Percentiles rank a stretch among this genome's conserved stretches.
Conservation (phyloP, 2,113 vertebrate species). For the Embiotoca jacksoni region DNA sequence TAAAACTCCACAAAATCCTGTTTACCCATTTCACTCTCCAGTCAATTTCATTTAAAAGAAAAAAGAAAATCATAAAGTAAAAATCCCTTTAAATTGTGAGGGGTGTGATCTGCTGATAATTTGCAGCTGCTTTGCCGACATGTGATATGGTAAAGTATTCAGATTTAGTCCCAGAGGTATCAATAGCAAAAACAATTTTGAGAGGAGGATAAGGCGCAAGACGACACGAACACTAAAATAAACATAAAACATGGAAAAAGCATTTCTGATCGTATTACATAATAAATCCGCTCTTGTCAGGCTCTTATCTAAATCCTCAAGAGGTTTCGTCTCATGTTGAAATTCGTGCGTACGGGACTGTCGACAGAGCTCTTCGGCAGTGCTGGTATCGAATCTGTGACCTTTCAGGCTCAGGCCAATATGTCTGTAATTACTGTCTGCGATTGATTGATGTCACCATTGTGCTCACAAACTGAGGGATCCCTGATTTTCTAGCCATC, state of each 20-base stretch:
- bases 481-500: neutral
- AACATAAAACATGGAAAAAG: conserved; percentile 34
- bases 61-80: too few species aligned
- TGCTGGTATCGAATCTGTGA: conserved; percentile 25
- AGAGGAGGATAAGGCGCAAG: neutral
- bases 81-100: too few species aligned
- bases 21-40: conserved; percentile 6
- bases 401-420: conserved; percentile 1
- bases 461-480: conserved; percentile 2
- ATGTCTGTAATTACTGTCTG: conserved; percentile 7
- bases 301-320: neutral
- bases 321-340: neutral
- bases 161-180: neutral
- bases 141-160: neutral
- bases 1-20: neutral
- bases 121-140: too few species aligned
- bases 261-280: conserved; percentile 38
- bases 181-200: neutral
- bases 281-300: conserved; percentile 11
- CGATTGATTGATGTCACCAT: conserved; percentile 16
- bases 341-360: neutral
- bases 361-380: conserved; percentile 3
- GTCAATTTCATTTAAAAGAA: neutral
- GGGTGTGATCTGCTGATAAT: too few species aligned
- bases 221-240: conserved; percentile 7